These are phyloP conservation scores for Alectoris magna DNA, from an alignment of 2,797 vertebrate genomes.

Conservation along the genomic window DNA sequence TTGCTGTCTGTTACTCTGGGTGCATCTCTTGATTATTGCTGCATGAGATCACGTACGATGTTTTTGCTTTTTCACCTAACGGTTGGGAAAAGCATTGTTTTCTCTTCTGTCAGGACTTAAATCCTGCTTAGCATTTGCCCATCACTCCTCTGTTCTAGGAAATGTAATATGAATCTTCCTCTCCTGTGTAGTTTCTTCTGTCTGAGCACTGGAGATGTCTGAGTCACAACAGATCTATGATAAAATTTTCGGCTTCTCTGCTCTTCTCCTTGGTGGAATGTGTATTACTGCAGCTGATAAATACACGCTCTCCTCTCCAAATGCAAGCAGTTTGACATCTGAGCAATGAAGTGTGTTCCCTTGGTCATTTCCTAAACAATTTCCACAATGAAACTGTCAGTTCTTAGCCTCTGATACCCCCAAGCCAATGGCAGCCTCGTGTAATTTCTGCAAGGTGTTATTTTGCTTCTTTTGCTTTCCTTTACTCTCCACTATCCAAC, in stretches of 20 bases:
- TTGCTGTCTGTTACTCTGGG: not conserved
- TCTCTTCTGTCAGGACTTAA: not conserved
- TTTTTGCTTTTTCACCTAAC: not conserved
- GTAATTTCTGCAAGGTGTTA: slow-evolving; percentile 33
- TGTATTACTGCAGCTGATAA: slow-evolving; percentile 14
- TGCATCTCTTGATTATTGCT: not conserved
- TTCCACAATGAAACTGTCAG: slow-evolving; percentile 27
- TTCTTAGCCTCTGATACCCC: not conserved
- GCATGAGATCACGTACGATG: not conserved
- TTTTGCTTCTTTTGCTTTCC: not conserved
- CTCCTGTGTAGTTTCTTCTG: not conserved
- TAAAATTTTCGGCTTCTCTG: not conserved
- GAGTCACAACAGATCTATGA: not conserved
- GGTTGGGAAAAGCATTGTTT: not conserved
- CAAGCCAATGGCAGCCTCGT: slow-evolving; percentile 2
- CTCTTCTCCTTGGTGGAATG: not conserved
- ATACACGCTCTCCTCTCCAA: not conserved
- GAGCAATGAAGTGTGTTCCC: slow-evolving; percentile 10
- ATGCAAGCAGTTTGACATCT: slow-evolving; percentile 5
- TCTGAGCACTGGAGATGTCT: not conserved
- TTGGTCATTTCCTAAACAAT: slow-evolving; percentile 1
- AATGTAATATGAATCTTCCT: not conserved
- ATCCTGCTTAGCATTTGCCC: not conserved
- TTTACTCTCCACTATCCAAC: not conserved
- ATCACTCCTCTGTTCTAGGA: not conserved